These are phyloP conservation scores for Petrophora chlorosata DNA, from an alignment of 2,888 invertebrate species.

Conservation along the genomic window DNA sequence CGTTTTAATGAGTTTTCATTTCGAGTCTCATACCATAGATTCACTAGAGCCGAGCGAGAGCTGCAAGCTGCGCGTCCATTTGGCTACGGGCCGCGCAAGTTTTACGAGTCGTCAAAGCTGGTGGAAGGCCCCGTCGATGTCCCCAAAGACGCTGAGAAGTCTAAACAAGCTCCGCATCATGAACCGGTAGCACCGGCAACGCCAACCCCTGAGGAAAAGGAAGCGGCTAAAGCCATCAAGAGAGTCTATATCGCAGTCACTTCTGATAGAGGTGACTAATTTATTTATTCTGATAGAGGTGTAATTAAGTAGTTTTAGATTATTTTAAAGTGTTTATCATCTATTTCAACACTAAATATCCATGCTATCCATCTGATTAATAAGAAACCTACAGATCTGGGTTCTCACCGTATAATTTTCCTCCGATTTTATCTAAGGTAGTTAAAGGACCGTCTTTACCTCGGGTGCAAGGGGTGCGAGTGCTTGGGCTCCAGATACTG, in stretches of 20 bases:
- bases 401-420: too few species aligned
- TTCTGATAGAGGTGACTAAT: constrained; percentile 85
- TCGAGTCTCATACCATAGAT: constrained; percentile 74
- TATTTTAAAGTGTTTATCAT: too few species aligned
- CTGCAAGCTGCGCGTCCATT: constrained; percentile 88
- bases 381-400: too few species aligned
- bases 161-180: constrained; percentile 72
- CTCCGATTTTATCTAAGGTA: too few species aligned
- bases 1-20: neutral
- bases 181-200: constrained; percentile 77
- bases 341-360: too few species aligned
- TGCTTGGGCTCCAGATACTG: too few species aligned
- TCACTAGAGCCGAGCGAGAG: constrained; percentile 89
- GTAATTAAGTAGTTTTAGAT: too few species aligned
- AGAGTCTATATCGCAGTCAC: constrained; percentile 87
- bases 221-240: constrained; percentile 49
- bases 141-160: constrained; percentile 6
- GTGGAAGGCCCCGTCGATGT: constrained; percentile 51
- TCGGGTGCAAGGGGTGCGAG: too few species aligned
- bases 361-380: too few species aligned
- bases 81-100: constrained; percentile 87
- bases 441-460: too few species aligned
- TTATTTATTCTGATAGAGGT: neutral
- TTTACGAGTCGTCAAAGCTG: constrained; percentile 80
- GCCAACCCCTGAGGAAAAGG: constrained; percentile 43